Conservation (phyloP, 2,888 invertebrate species). For the Drosophila picticornis region DNA sequence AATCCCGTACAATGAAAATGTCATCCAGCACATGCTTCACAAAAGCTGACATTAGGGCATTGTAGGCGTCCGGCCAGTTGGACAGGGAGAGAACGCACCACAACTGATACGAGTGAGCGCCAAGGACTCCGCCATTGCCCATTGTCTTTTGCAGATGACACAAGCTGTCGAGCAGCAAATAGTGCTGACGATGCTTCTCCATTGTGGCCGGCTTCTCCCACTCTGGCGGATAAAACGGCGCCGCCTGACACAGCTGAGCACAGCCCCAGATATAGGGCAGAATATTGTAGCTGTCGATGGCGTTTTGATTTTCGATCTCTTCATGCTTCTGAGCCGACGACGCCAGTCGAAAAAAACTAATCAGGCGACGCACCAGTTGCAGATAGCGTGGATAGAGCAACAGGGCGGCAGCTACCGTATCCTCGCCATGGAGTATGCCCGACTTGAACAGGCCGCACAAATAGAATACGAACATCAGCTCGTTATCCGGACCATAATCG, state of each 20-base stretch:
- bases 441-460: conserved; percentile 97
- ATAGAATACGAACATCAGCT: conserved; percentile 97
- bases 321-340: conserved; percentile 90
- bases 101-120: conserved; percentile 98
- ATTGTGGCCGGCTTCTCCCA: conserved; percentile 91
- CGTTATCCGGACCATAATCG: conserved; percentile 99
- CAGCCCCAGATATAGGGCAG: conserved; percentile 99
- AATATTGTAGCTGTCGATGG: conserved; percentile 99
- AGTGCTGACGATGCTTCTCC: conserved; percentile 89
- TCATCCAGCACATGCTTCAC: conserved; percentile 97
- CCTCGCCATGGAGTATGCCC: conserved; percentile 89
- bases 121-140: conserved; percentile 92
- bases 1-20: conserved; percentile 97
- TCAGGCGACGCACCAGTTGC: conserved; percentile 92
- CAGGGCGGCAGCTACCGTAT: conserved; percentile 91
- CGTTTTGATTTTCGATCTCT: conserved; percentile 95
- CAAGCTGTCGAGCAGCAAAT: conserved; percentile 96
- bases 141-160: conserved; percentile 94
- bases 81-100: conserved; percentile 99
- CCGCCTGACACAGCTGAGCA: conserved; percentile 93
- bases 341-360: conserved; percentile 96
- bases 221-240: conserved; percentile 92
- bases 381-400: conserved; percentile 89
- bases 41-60: conserved; percentile 99
- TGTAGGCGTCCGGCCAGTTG: conserved; percentile 97